Base-by-base conservation (phyloP, 2,888 invertebrate species). In the Pantelozetes paolii region DNA sequence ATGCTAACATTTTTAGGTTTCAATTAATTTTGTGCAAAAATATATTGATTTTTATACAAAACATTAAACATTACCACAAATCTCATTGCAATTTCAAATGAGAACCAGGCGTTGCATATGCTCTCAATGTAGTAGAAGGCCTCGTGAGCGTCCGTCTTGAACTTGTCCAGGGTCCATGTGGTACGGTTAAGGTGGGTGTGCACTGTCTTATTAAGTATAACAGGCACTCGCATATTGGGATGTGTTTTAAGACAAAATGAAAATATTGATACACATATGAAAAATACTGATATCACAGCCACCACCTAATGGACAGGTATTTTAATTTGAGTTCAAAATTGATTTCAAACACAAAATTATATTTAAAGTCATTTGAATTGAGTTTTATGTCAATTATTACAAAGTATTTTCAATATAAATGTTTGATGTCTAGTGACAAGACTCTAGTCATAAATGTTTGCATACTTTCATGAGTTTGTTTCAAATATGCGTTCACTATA, bases 181-280 rank as follows among this genome's bases (percentile, higher is more conserved):
- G 69, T 70, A 2, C 18, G 40, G 40, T 45, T 42, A 1, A 71
- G 50, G 23, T 45, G 18, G 23, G 71, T 78, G 74, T 75, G 50
- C 23, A 78, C 78, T 2, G 80, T 80, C 18, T 76, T 76, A 76
- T 80, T 80, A 76, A 79, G 78, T 73, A 82, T 80, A 72, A 81
- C 80, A 8, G 85, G 86, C 76, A 90, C 89, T 64, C 92, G 85
- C 80, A 92, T 87, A 80, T 90, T 92, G 0, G 94, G 94, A 82
- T 94, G 94, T 0, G 95, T 95, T 86, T 97, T 97, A 83, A 96
- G 86, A 84, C 95, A 96, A 86, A 97, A 97, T 77, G 92, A 92
- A 80, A 95, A 87, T 79, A 97, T 95, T 80, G 95, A 96, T 78
- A 94, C 89, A 85, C 93, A 92, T 84, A 96, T 95, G 88, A 97